Percentiles rank a stretch among this genome's conserved stretches.
These are phyloP conservation scores for Gallinago paraguaiae DNA, from an alignment of 2,113 vertebrate species.

Conservation along the genomic window DNA sequence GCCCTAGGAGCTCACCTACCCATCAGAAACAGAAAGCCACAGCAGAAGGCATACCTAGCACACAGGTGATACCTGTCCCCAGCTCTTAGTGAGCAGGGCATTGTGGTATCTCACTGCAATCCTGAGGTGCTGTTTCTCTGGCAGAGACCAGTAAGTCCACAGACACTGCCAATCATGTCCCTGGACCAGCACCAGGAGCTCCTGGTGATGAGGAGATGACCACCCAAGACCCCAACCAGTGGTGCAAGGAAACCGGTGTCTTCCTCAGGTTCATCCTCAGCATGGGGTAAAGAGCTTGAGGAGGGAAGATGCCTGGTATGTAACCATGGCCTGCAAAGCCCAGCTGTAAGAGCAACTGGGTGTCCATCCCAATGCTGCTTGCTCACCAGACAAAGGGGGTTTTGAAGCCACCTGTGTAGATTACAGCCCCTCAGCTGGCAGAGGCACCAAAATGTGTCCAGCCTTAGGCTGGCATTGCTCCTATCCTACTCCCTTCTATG, in stretches of 20 bases:
- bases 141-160: background rate
- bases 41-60: background rate
- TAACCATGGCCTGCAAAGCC: background rate
- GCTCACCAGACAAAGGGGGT: background rate
- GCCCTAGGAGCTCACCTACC: background rate
- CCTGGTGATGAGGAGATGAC: background rate
- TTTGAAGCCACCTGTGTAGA: background rate
- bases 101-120: background rate
- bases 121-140: background rate
- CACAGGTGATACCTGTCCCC: background rate
- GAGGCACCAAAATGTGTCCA: background rate
- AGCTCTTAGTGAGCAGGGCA: background rate
- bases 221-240: rapidly evolving
- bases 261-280: background rate
- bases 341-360: background rate
- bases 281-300: rapidly evolving
- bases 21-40: background rate
- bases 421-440: background rate
- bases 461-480: background rate
- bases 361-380: background rate
- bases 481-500: background rate
- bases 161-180: background rate
- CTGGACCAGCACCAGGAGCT: background rate
- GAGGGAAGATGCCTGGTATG: background rate
- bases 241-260: background rate